phyloP scores from a whole-genome alignment of 1,140 invertebrate species.

The Octopus bimaculoides region DNA sequence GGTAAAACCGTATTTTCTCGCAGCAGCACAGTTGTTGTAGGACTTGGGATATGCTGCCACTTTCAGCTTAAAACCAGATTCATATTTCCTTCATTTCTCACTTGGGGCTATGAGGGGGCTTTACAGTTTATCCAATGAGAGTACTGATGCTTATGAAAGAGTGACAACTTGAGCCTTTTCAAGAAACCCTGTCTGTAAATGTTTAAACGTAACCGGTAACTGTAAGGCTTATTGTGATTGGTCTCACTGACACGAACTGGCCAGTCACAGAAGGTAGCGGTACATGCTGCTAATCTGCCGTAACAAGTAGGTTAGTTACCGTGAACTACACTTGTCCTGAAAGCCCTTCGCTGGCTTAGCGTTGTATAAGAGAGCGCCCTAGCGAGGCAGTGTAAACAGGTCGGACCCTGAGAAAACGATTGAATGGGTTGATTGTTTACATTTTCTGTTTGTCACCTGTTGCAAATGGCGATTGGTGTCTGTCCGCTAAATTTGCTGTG shows the following conservation, averaged over 20 bases:
- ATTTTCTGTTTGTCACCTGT: neutral
- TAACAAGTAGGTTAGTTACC: neutral
- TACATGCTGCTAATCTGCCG: neutral
- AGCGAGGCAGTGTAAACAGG: constrained; percentile 6
- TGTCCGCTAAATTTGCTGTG: neutral
- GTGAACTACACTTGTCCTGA: neutral
- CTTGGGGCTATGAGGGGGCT: neutral
- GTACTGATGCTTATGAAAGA: too few species aligned
- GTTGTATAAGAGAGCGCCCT: neutral
- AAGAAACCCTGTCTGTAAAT: neutral
- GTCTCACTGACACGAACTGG: neutral
- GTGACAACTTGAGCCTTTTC: too few species aligned
- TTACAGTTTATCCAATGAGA: too few species aligned
- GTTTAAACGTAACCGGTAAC: neutral
- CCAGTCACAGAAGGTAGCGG: neutral
- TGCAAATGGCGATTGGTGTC: neutral
- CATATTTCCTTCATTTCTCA: neutral
- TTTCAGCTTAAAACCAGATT: neutral
- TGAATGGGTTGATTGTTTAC: neutral
- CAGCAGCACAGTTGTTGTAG: neutral
- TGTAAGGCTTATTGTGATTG: constrained; percentile 7
- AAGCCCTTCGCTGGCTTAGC: neutral
- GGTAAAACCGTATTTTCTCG: neutral
- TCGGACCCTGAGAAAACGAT: neutral
- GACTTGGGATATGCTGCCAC: neutral